phyloP scores from a whole-genome alignment of 2,888 invertebrate species.

The Dicranocentrus wangi region DNA sequence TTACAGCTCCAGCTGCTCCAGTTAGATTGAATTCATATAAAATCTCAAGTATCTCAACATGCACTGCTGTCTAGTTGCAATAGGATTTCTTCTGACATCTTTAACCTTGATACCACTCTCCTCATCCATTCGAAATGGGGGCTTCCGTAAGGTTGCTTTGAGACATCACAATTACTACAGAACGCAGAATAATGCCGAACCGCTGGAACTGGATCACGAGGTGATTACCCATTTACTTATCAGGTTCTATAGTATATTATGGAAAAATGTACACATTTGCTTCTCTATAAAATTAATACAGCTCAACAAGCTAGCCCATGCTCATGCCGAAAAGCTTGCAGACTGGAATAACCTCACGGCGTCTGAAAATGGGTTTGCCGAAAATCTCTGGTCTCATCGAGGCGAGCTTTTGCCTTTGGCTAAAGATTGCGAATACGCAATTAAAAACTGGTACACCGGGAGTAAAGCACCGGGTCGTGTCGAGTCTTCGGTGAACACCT shows the following conservation, averaged over 20 bases:
- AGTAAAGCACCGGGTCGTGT: slow-evolving; percentile 60
- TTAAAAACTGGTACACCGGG: slow-evolving; percentile 68
- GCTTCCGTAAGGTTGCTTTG: slow-evolving; percentile 56
- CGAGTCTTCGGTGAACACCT: slow-evolving; percentile 46
- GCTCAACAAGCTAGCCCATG: slow-evolving; percentile 69
- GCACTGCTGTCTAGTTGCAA: background rate
- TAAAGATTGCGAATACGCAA: slow-evolving; percentile 64
- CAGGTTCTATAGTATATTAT: background rate
- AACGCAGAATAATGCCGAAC: slow-evolving; percentile 32
- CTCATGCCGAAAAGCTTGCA: slow-evolving; percentile 66
- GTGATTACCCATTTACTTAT: slow-evolving; percentile 40
- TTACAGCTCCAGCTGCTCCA: no score
- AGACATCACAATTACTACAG: slow-evolving; percentile 55
- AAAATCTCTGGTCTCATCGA: slow-evolving; percentile 66
- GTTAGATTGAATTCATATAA: no score
- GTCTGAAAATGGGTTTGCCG: slow-evolving; percentile 52
- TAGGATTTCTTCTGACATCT: background rate
- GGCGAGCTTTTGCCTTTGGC: slow-evolving; percentile 66
- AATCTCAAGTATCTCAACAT: background rate
- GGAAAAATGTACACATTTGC: no score
- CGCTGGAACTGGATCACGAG: slow-evolving; percentile 55
- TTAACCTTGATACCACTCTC: background rate
- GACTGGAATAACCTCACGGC: slow-evolving; percentile 34
- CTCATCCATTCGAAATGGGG: slow-evolving; percentile 35
- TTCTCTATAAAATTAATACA: no score